These are phyloP conservation scores for Bergia sp. DNA, from an alignment of 92 coral and sea anemone genomes.

Conservation along the genomic window DNA sequence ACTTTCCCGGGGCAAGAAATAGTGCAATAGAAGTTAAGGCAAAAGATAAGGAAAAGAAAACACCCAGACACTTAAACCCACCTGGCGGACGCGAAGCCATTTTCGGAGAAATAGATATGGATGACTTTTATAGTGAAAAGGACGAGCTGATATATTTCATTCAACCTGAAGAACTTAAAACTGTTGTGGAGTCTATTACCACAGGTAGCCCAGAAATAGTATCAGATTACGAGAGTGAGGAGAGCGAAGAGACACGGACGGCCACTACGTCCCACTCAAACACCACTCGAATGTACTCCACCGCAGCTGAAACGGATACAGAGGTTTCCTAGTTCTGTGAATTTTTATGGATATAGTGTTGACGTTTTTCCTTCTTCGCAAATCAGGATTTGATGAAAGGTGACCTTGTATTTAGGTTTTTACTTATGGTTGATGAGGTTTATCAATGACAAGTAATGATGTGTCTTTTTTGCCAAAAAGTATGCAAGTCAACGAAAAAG, in stretches of 20 bases:
- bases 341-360: no score
- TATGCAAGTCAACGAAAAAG: no score
- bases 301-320: not conserved
- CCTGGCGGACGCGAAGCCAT: constrained; percentile 61
- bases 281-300: constrained; percentile 1
- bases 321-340: not conserved
- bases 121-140: constrained; percentile 73
- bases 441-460: no score
- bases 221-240: constrained; percentile 17
- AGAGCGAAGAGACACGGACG: constrained; percentile 4
- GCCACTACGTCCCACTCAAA: constrained; percentile 7
- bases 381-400: not conserved
- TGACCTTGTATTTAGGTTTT: no score
- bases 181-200: constrained; percentile 57
- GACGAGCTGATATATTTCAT: constrained; percentile 81
- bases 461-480: no score
- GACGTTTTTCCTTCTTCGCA: not conserved
- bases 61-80: not conserved
- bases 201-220: constrained; percentile 3
- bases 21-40: constrained; percentile 39
- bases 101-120: constrained; percentile 83
- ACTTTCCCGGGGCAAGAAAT: constrained; percentile 67
- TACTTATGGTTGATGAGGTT: no score
- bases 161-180: constrained; percentile 64
- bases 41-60: constrained; percentile 42